Base-by-base conservation (phyloP, 2,113 vertebrate species). In the Kryptolebias marmoratus region DNA sequence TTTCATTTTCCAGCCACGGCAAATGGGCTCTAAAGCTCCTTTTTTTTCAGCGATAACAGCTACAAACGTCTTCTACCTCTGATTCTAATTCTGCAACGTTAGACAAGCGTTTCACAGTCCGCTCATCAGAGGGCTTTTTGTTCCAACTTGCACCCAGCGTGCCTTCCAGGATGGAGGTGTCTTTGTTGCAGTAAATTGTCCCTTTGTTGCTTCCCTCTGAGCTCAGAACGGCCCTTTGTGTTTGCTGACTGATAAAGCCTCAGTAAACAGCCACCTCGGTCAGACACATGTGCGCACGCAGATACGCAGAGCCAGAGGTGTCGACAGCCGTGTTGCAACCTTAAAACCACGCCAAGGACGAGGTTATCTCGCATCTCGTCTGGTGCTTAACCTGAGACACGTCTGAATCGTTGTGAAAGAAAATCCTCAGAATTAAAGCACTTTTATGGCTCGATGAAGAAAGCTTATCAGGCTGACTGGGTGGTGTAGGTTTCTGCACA, bases 151-250 rank as follows among this genome's bases (percentile, higher is more conserved):
- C 75, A 72, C 72, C 75, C 67, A 3, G 73, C 71, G 15, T 62
- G 79, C 81, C 68, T 82, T 84, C 68, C 65, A 87, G 83, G 68
- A 79, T 39, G 60, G 64, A 84, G 85, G 73, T 80, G 68, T 82
- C 88, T 89, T 90, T 90, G 89, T 91, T 87, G 77, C 50, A 16
- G 28, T 87, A 88, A 88, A 91, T 77, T 90, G 83, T 71, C 80
- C 83, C 80, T 87, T 90, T 90, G 88, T 90, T 87, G 79, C 61
- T 56, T 79, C 69, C 83, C 82, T 75, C 16, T 57, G 72, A 59
- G 18, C 53, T 13, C 62, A 85, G 88, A 91, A 90, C 87, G 45
- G 87, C 75, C 86, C 85, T 85, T 88, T 91, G 87, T 91, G 81
- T 73, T 73, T 74, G 59, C 72, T 69, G 71, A 71, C 85, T 82